A percentile compares a stretch with the other conserved stretches of the same genome.
These are phyloP conservation scores for Danio jaintianensis DNA, from an alignment of 2,797 vertebrate genomes.

Conservation along the genomic window DNA sequence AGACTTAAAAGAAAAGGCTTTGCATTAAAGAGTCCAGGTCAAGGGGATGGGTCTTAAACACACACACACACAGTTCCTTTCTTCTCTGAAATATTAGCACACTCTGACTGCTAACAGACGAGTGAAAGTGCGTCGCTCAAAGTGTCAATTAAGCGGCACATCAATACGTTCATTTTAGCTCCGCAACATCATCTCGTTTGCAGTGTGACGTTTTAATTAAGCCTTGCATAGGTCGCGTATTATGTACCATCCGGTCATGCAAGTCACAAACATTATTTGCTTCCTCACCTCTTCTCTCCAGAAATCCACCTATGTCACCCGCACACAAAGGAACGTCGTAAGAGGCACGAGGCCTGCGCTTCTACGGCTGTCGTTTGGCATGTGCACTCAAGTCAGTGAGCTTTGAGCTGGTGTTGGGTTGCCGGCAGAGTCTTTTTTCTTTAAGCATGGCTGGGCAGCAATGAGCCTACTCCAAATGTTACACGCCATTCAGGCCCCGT, in stretches of 20 bases:
- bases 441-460: slow-evolving; percentile 58
- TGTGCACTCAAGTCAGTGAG: slow-evolving; percentile 55
- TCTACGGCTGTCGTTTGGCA: slow-evolving; percentile 29
- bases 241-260: background rate
- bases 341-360: background rate
- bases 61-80: slow-evolving; percentile 32
- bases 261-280: slow-evolving; percentile 17
- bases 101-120: slow-evolving; percentile 3
- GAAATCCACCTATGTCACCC: background rate
- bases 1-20: slow-evolving; percentile 59
- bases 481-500: slow-evolving; percentile 44
- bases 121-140: slow-evolving; percentile 14
- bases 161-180: slow-evolving; percentile 25
- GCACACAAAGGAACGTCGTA: background rate
- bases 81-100: slow-evolving; percentile 45
- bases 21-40: slow-evolving; percentile 48
- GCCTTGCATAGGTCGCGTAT: background rate
- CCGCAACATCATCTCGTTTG: background rate
- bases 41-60: slow-evolving; percentile 43
- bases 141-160: slow-evolving; percentile 32
- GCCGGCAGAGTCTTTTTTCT: slow-evolving; percentile 35
- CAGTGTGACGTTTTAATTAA: slow-evolving; percentile 24
- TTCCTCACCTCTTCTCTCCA: background rate
- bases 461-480: slow-evolving; percentile 54
- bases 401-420: slow-evolving; percentile 44